Percentiles rank a stretch among this genome's conserved stretches.
Evolutionary conservation across 2,113 vertebrate genomes (phyloP).

Genomic region (Lophochroa leadbeateri): DNA sequence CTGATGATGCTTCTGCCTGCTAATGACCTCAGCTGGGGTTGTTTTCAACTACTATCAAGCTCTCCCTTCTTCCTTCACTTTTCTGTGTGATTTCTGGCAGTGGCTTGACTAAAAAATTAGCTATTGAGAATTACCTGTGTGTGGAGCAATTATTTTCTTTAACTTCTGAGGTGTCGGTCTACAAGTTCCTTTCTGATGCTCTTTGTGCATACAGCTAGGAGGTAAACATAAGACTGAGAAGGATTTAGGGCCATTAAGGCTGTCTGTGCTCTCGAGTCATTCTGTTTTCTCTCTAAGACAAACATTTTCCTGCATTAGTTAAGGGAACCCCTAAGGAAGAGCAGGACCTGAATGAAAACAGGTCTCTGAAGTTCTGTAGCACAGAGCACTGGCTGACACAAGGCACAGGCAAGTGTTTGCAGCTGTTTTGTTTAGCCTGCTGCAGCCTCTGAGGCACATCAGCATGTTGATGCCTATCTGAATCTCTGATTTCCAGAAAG

Average conservation of each 20-base stretch:
- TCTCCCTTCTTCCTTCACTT: neutral
- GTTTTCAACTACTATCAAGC: neutral
- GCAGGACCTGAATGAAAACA: neutral
- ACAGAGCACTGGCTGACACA: neutral
- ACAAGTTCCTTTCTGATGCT: neutral
- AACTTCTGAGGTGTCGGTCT: neutral
- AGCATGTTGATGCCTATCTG: neutral
- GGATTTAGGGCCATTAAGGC: neutral
- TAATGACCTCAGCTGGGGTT: neutral
- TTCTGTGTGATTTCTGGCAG: neutral
- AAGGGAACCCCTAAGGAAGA: neutral
- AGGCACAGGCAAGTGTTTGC: neutral
- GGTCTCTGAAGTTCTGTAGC: neutral
- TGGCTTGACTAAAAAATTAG: neutral
- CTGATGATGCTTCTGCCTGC: neutral
- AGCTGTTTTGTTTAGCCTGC: neutral
- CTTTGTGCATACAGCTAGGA: neutral
- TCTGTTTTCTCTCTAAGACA: neutral
- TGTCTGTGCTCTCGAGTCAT: neutral
- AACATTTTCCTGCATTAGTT: neutral
- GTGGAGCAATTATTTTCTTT: neutral
- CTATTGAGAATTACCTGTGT: neutral
- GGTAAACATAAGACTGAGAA: neutral
- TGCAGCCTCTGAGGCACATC: neutral
- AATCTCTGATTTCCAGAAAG: neutral